Evolutionary conservation across 2,888 invertebrate species (phyloP).

Genomic region (Aphrophora alni): DNA sequence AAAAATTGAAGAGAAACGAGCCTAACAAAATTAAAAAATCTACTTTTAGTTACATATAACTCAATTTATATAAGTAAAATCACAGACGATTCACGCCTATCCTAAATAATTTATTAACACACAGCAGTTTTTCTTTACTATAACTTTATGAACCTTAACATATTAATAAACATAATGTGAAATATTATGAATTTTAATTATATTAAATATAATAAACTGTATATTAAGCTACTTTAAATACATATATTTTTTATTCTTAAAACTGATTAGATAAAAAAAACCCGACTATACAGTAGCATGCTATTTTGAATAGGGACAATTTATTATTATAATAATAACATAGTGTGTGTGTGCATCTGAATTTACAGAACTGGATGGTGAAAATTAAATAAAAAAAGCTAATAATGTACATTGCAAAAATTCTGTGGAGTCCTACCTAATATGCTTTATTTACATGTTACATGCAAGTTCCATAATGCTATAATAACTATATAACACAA

Average conservation of each 20-base stretch:
- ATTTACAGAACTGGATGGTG: too few relatives aligned
- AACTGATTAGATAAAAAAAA: background rate
- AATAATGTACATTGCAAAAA: too few relatives aligned
- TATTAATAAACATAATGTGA: background rate
- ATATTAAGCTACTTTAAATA: background rate
- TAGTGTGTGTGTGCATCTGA: too few relatives aligned
- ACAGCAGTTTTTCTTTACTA: background rate
- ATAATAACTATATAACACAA: too few relatives aligned
- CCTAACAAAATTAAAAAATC: background rate
- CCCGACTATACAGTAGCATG: background rate
- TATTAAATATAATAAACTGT: background rate
- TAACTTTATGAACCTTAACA: background rate
- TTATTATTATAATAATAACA: too few relatives aligned
- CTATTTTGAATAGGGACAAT: background rate
- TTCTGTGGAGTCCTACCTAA: too few relatives aligned
- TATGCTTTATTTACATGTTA: too few relatives aligned
- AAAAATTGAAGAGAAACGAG: too few relatives aligned
- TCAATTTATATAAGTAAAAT: background rate
- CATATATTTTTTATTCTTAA: background rate
- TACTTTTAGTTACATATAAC: background rate
- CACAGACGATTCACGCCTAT: conserved; percentile 3
- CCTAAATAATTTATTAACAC: conserved; percentile 7
- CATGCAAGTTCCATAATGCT: too few relatives aligned
- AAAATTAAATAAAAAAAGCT: too few relatives aligned
- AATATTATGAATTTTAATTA: background rate